Base-by-base conservation (phyloP, 2,797 vertebrate species). In the Vireo griseus region DNA sequence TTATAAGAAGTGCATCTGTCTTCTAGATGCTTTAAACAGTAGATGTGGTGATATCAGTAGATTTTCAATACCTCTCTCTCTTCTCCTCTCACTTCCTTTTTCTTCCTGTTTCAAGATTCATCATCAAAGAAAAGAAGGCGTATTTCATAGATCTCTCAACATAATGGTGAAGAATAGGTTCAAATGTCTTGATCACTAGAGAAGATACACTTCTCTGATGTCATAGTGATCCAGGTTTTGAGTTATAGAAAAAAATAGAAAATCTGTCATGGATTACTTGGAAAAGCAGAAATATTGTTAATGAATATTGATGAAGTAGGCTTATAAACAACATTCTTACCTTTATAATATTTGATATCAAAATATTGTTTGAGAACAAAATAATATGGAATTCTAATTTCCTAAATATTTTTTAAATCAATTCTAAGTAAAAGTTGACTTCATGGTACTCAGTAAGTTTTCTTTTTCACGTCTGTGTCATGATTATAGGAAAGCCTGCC, bases 331-430 rank as follows among this genome's bases (percentile, higher is more conserved):
- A 75, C 42, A 94, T 78, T 88, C 57, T 80, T 73, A 51, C 6
- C 19, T 26, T 90, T 88, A 83, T 59, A 94, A 92, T 85, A 87
- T 65, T 88, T 72, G 92, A 59, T n/a, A 95, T 37, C 15, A 95
- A 96, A 84, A 52, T 65, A 73, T 14, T 62, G 66, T 82, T 87
- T 50, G 25, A 92, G 35, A 86, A 63, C 21, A 94, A 61, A 96
- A 92, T 76, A 90, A 86, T 62, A 94, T 71, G 37, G 45, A 93
- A 83, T 96, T 95, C 16, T 95, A 90, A 95, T 96, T 62, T 63
- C 39, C 9, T 84, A 69, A 51, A 28, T 69, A 0, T 73, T 72
- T 86, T 94, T 92, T 73, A 59, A 95, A 95, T 76, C 28, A 96
- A 61, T 67, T 42, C 12, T 62, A 73, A 63, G 51, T 57, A 94